Conservation (phyloP, 2,888 invertebrate species). For the Norana najaformis region DNA sequence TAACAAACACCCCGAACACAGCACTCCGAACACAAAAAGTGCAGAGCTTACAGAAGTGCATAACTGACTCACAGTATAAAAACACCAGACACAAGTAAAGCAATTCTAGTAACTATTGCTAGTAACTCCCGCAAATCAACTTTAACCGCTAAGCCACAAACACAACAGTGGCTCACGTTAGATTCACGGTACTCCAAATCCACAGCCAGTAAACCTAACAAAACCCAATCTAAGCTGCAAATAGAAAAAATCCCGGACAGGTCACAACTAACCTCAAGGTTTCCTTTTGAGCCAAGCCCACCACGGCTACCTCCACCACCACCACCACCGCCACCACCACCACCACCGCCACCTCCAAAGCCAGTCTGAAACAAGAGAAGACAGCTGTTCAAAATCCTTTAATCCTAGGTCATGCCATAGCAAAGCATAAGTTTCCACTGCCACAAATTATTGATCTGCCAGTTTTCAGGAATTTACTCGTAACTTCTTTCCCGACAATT, state of each 20-base stretch:
- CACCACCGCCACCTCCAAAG: conserved; percentile 44
- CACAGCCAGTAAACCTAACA: background rate
- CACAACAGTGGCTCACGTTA: background rate
- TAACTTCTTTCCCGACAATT: background rate
- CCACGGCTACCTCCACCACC: conserved; percentile 25
- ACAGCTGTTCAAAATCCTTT: background rate
- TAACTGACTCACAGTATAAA: no score
- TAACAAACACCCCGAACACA: background rate
- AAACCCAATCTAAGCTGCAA: background rate
- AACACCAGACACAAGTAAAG: background rate
- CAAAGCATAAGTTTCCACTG: background rate
- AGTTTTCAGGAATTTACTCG: background rate
- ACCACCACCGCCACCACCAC: conserved; percentile 44
- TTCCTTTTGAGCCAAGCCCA: conserved; percentile 1
- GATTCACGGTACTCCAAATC: background rate
- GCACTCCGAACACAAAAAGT: background rate
- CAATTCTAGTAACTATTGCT: no score
- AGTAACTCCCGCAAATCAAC: background rate
- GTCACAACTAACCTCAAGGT: background rate
- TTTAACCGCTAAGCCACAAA: background rate
- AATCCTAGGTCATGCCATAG: background rate
- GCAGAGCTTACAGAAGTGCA: background rate
- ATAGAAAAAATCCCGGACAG: background rate
- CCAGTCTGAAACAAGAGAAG: background rate
- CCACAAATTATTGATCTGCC: background rate